A percentile compares a stretch with the other conserved stretches of the same genome.
phyloP scores from a whole-genome alignment of 2,797 vertebrate genomes.

The Cossypha heuglini region DNA sequence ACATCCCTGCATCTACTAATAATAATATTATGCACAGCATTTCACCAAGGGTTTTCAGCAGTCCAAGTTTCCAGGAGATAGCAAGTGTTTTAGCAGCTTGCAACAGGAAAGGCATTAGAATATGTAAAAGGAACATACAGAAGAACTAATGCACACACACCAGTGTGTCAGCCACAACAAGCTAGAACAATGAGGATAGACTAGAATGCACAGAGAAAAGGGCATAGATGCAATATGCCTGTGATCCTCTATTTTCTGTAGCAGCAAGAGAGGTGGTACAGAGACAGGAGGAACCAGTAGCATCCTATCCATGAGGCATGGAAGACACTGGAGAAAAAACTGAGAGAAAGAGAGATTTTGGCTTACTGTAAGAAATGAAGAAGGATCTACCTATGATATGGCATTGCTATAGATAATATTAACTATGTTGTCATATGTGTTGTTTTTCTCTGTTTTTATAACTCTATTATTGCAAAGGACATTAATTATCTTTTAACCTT shows the following conservation, averaged over 20 bases:
- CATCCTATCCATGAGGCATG: not conserved
- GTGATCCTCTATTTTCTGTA: not conserved
- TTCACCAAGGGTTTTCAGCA: not conserved
- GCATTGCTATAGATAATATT: not conserved
- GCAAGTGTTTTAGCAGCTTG: not conserved
- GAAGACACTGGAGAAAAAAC: not conserved
- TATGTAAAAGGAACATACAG: rapidly evolving
- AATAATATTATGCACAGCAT: not conserved
- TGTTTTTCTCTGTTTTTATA: not conserved
- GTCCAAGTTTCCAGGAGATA: not conserved
- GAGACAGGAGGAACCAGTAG: not conserved
- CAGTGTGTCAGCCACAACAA: not conserved
- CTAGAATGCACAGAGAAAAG: not conserved
- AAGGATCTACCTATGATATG: not conserved
- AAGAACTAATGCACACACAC: not conserved
- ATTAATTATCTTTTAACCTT: not conserved
- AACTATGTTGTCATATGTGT: not conserved
- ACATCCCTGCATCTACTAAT: not conserved
- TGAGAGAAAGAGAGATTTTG: not conserved
- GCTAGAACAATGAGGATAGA: not conserved
- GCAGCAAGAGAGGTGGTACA: not conserved
- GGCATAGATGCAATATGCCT: not conserved
- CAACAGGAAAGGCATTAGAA: not conserved
- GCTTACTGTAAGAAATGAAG: not conserved
- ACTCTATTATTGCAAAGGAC: not conserved